Conservation (phyloP, 2,888 invertebrate species). For the Chymomyza fuscimana region DNA sequence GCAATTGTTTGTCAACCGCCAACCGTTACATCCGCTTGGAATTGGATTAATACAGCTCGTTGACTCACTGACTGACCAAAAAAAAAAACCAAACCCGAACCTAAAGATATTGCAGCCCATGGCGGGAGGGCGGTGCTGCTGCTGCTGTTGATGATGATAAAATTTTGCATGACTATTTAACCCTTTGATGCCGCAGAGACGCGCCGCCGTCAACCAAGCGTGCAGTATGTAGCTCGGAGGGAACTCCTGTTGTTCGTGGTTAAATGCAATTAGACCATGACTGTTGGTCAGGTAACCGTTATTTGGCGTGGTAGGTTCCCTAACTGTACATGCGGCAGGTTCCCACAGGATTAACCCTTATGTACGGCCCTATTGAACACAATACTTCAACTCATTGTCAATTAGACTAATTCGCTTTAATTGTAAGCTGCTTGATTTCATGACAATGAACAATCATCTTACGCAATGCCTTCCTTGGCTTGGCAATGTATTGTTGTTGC, state of each 20-base stretch:
- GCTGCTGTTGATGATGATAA: constrained; percentile 49
- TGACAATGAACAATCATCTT: constrained; percentile 47
- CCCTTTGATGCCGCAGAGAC: constrained; percentile 43
- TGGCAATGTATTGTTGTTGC: not conserved
- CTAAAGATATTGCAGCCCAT: constrained; percentile 4
- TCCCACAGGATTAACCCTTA: constrained; percentile 58
- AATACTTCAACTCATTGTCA: constrained; percentile 6
- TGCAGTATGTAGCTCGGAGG: not conserved
- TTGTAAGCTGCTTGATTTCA: constrained; percentile 42
- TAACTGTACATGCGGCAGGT: constrained; percentile 19
- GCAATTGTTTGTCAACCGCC: constrained; percentile 76
- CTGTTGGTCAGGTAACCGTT: constrained; percentile 20
- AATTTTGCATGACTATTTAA: constrained; percentile 66
- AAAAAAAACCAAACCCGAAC: not conserved
- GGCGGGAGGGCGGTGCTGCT: not conserved
- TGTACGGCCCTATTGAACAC: too few species aligned
- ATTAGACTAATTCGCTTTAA: constrained; percentile 59
- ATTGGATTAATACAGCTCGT: constrained; percentile 65
- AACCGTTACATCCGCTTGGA: constrained; percentile 77
- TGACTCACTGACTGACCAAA: constrained; percentile 29
- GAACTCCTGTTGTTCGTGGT: constrained; percentile 29
- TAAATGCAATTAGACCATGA: constrained; percentile 76
- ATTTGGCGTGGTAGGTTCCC: constrained; percentile 22
- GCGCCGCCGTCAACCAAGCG: constrained; percentile 11
- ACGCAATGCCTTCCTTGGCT: constrained; percentile 43